Percentiles rank a stretch among this genome's conserved stretches.
Conservation (phyloP, 1,140 invertebrate genomes). For the Ladona fulva region DNA sequence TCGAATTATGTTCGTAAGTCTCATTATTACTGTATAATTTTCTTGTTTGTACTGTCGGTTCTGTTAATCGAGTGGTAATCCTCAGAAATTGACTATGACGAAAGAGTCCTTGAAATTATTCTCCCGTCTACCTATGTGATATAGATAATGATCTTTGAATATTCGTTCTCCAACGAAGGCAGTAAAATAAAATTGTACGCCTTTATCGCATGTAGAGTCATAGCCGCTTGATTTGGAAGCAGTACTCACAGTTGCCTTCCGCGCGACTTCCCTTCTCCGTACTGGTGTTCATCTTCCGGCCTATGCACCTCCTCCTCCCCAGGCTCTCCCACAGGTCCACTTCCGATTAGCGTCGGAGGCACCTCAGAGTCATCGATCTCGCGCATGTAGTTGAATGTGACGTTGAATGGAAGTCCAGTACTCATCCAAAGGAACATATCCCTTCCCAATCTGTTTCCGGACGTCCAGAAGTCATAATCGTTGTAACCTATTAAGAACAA, state of each 20-base stretch:
- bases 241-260: conserved; percentile 10
- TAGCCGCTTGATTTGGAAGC: too few species aligned
- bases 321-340: not conserved
- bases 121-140: too few species aligned
- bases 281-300: not conserved
- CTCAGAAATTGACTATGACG: too few species aligned
- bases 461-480: conserved; percentile 81
- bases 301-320: conserved; percentile 20
- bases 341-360: not conserved
- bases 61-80: too few species aligned
- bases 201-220: too few species aligned
- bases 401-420: conserved; percentile 74
- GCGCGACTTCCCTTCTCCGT: not conserved
- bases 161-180: too few species aligned
- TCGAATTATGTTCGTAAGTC: too few species aligned
- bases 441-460: conserved; percentile 74
- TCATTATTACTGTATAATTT: too few species aligned
- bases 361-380: conserved; percentile 29
- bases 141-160: too few species aligned
- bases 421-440: conserved; percentile 86
- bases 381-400: conserved; percentile 71
- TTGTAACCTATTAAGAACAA: conserved; percentile 49
- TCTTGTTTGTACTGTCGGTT: too few species aligned
- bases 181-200: too few species aligned
- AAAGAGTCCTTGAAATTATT: too few species aligned